A percentile compares a stretch with the other conserved stretches of the same genome.
Evolutionary conservation across 1,140 invertebrate genomes (phyloP).

Genomic region (Drosophila melanica): DNA sequence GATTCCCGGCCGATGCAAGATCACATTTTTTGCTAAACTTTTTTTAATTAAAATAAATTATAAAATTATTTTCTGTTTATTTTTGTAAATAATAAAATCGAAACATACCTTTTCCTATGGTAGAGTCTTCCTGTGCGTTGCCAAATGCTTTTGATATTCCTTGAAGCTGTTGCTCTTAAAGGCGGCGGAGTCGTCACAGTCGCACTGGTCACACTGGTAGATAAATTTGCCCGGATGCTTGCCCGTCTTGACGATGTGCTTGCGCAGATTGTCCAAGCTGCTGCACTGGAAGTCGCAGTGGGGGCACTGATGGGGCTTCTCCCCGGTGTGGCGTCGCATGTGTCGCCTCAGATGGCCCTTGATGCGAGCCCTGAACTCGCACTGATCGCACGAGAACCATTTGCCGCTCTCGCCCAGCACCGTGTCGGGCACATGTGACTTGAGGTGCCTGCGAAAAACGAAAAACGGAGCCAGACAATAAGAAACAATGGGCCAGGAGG

Average conservation of each 20-base stretch:
- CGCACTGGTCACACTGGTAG: slow-evolving; percentile 91
- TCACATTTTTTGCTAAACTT: no score
- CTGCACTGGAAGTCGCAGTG: slow-evolving; percentile 92
- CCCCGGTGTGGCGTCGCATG: slow-evolving; percentile 90
- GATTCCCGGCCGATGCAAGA: no score
- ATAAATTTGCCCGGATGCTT: slow-evolving; percentile 90
- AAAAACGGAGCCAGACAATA: not conserved
- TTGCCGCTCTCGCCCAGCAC: slow-evolving; percentile 79
- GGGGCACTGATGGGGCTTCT: slow-evolving; percentile 94
- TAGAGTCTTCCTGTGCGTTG: slow-evolving; percentile 20
- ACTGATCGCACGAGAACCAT: slow-evolving; percentile 87
- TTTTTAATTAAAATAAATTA: no score
- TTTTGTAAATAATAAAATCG: not conserved
- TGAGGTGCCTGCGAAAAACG: slow-evolving; percentile 52
- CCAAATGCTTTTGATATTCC: slow-evolving; percentile 65
- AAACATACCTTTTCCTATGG: not conserved
- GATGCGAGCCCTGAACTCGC: slow-evolving; percentile 87
- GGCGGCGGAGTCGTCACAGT: slow-evolving; percentile 87
- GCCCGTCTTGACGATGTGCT: slow-evolving; percentile 92
- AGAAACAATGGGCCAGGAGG: no score
- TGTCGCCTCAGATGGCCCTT: slow-evolving; percentile 91
- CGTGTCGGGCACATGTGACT: slow-evolving; percentile 40
- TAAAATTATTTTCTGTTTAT: no score
- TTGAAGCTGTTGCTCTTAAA: slow-evolving; percentile 66
- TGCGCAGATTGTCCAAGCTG: slow-evolving; percentile 93